Base-by-base conservation (phyloP, 2,113 vertebrate species). In the Labrus mixtus region DNA sequence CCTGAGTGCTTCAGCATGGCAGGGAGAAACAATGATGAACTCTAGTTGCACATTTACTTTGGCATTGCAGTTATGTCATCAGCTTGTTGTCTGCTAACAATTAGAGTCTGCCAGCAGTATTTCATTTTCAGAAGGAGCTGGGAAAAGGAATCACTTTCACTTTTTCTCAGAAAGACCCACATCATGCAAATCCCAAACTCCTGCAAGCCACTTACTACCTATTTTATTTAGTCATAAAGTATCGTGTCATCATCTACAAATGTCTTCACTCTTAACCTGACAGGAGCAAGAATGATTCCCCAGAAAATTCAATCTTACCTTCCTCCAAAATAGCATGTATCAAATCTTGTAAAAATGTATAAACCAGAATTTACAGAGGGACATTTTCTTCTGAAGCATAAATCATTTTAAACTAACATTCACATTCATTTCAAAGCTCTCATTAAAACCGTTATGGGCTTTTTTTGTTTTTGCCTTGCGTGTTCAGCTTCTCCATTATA, bases 41-140 rank as follows among this genome's bases (percentile, higher is more conserved):
- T 78, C 3, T 29, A 46, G 45, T 76, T 81, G 8, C 63, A 70
- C 39, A 73, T 72, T 55, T 50, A 70, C 69, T 75, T 25, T 62
- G 55, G 45, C 7, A 62, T 37, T 22, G 22, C n/a, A 64, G 25
- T 86, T 72, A 77, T 73, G 68, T 87, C 73, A 83, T 69, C 20
- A 77, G 19, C 48, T 68, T 46, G 48, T 77, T 58, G 36, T 61
- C 68, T 56, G 60, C 17, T 78, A 58, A 56, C 29, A 64, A 20
- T 77, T 57, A 37, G 60, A 83, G 8, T 57, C 23, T 64, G 13
- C 23, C 60, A 81, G 23, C 20, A 62, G n/a, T 36, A 41, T 68
- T 85, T 85, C 50, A 61, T 64, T 85, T 89, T 89, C 66, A 75
- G 43, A 73, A 72, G 77, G 56, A 83, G 17, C 22, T 19, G n/a